phyloP scores from a whole-genome alignment of 2,797 vertebrate species.

The Xiphophorus birchmanni region DNA sequence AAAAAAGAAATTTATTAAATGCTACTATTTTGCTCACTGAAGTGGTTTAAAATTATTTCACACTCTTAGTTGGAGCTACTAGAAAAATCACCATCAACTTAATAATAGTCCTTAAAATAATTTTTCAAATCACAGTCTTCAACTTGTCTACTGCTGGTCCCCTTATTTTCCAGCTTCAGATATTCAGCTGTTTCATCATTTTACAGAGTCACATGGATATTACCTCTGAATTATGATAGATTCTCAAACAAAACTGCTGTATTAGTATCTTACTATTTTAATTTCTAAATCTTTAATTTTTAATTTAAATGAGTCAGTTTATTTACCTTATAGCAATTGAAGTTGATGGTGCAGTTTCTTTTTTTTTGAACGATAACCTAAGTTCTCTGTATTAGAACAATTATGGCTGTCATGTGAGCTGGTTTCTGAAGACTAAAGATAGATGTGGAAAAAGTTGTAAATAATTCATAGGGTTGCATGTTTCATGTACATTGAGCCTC shows the following conservation, averaged over 20 bases:
- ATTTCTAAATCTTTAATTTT: slow-evolving; percentile 14
- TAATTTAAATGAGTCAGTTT: slow-evolving; percentile 21
- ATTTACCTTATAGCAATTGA: slow-evolving; percentile 27
- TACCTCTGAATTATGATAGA: neutral
- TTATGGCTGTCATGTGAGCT: slow-evolving; percentile 26
- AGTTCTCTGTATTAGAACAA: slow-evolving; percentile 15
- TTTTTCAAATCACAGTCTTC: neutral
- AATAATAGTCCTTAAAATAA: neutral
- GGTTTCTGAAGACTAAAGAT: slow-evolving; percentile 24
- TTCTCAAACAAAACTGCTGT: neutral
- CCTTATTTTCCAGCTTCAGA: neutral
- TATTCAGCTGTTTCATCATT: neutral
- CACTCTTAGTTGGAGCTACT: neutral
- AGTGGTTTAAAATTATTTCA: neutral
- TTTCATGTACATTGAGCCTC: slow-evolving; percentile 26
- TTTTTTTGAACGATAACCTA: neutral
- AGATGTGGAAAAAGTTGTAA: slow-evolving; percentile 54
- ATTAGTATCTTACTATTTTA: neutral
- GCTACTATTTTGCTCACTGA: neutral
- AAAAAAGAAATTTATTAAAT: neutral
- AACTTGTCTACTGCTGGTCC: neutral
- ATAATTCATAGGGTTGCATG: slow-evolving; percentile 41
- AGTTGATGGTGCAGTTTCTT: slow-evolving; percentile 20
- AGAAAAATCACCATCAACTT: neutral
- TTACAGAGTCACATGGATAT: neutral